Evolutionary conservation across 1,140 invertebrate genomes (phyloP).

Genomic region (Macrotrachela quadricornifera): DNA sequence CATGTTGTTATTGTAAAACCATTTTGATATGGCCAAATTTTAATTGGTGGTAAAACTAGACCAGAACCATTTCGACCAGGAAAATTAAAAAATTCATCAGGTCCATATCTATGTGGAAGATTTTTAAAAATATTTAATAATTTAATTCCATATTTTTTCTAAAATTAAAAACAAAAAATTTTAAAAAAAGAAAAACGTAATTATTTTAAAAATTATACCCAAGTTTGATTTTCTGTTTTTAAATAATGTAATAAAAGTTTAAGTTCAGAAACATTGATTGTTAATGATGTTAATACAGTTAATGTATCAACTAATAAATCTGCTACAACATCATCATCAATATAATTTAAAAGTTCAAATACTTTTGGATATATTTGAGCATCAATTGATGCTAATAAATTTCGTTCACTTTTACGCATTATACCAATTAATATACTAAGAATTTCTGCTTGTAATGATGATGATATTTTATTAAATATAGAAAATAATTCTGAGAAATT

Average conservation of each 20-base stretch:
- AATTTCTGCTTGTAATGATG: slow-evolving; percentile 64
- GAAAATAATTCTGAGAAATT: too few relatives aligned
- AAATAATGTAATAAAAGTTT: slow-evolving; percentile 81
- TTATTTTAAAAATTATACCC: slow-evolving; percentile 46
- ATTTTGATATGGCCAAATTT: slow-evolving; percentile 87
- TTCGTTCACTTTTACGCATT: slow-evolving; percentile 81
- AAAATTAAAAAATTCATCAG: slow-evolving; percentile 98
- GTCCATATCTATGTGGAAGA: slow-evolving; percentile 89
- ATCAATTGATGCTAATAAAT: slow-evolving; percentile 89
- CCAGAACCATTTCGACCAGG: slow-evolving; percentile 75
- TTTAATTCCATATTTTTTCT: slow-evolving; percentile 88
- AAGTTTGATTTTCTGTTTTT: slow-evolving; percentile 75
- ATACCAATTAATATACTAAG: slow-evolving; percentile 98
- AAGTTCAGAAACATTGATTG: slow-evolving; percentile 92
- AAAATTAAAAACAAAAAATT: slow-evolving; percentile 24
- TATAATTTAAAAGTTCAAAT: slow-evolving; percentile 41
- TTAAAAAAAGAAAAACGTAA: neutral
- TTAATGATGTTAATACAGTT: slow-evolving; percentile 84
- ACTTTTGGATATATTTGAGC: slow-evolving; percentile 82
- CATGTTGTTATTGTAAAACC: slow-evolving; percentile 98
- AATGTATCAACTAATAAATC: slow-evolving; percentile 93
- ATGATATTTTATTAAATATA: too few relatives aligned
- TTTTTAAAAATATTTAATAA: slow-evolving; percentile 80
- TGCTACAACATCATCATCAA: slow-evolving; percentile 44
- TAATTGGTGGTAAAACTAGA: slow-evolving; percentile 78